These are phyloP conservation scores for Rotaria magnacalcarata DNA, from an alignment of 2,888 invertebrate genomes.

Conservation along the genomic window DNA sequence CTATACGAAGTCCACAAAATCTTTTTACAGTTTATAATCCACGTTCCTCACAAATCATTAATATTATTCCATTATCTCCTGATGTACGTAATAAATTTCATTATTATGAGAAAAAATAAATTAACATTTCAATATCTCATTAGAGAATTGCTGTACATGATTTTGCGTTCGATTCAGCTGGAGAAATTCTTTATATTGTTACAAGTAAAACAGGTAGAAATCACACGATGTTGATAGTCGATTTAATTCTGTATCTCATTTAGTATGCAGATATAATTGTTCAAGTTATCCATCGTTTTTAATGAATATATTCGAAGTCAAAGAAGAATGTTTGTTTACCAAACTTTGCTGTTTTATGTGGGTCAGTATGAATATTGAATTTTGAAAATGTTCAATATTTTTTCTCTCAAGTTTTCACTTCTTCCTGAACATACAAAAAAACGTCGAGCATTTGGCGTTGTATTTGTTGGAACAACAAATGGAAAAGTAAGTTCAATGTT, in stretches of 20 bases:
- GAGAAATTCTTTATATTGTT: slow-evolving; percentile 3
- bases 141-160: background rate
- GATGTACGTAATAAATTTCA: background rate
- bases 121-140: too few species aligned
- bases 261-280: slow-evolving; percentile 22
- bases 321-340: slow-evolving; percentile 8
- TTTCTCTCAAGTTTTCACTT: background rate
- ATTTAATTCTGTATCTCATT: background rate
- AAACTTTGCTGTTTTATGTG: slow-evolving; percentile 33
- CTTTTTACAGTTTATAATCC: slow-evolving; percentile 15
- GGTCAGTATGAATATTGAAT: background rate
- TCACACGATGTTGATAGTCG: too few species aligned
- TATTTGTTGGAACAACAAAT: slow-evolving; percentile 12
- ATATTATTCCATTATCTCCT: background rate
- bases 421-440: background rate
- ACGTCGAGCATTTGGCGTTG: slow-evolving; percentile 24
- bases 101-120: too few species aligned
- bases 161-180: background rate
- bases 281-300: background rate
- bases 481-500: background rate
- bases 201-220: background rate
- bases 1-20: background rate
- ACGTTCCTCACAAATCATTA: slow-evolving; percentile 28
- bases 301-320: slow-evolving; percentile 3
- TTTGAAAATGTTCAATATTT: background rate